Evolutionary conservation across 2,113 vertebrate species (phyloP).

Genomic region (Oncorhynchus masou): DNA sequence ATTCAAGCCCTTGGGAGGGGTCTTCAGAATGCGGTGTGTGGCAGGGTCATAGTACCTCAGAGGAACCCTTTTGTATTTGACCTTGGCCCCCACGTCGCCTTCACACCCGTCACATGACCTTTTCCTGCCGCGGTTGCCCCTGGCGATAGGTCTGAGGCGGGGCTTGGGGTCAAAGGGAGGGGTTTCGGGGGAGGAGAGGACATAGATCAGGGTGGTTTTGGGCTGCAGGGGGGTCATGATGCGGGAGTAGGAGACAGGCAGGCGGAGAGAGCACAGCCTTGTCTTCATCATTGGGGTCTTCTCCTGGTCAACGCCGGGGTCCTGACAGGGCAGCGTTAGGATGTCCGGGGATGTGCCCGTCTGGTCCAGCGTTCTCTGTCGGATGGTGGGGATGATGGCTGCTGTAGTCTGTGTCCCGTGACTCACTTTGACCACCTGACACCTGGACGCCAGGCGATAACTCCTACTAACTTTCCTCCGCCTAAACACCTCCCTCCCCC

Average conservation of each 20-base stretch:
- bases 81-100: slow-evolving; percentile 66
- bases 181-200: slow-evolving; percentile 78
- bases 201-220: slow-evolving; percentile 78
- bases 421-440: slow-evolving; percentile 85
- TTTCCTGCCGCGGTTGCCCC: slow-evolving; percentile 61
- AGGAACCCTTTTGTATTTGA: slow-evolving; percentile 81
- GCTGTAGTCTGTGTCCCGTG: slow-evolving; percentile 81
- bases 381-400: slow-evolving; percentile 70
- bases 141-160: slow-evolving; percentile 17
- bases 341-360: background rate
- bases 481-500: slow-evolving; percentile 47
- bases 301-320: slow-evolving; percentile 46
- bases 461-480: slow-evolving; percentile 52
- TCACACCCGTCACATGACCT: slow-evolving; percentile 55
- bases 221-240: slow-evolving; percentile 81
- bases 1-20: slow-evolving; percentile 61
- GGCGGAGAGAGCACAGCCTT: slow-evolving; percentile 66
- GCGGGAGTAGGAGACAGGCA: slow-evolving; percentile 74
- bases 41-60: slow-evolving; percentile 79
- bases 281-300: slow-evolving; percentile 75
- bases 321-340: slow-evolving; percentile 6
- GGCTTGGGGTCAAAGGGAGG: slow-evolving; percentile 53
- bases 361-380: slow-evolving; percentile 59
- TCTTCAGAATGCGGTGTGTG: slow-evolving; percentile 78
- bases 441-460: slow-evolving; percentile 80